Percentiles rank a stretch among this genome's conserved stretches.
phyloP scores from a whole-genome alignment of 2,888 invertebrate species.

The Ommatoiulus sabulosus region DNA sequence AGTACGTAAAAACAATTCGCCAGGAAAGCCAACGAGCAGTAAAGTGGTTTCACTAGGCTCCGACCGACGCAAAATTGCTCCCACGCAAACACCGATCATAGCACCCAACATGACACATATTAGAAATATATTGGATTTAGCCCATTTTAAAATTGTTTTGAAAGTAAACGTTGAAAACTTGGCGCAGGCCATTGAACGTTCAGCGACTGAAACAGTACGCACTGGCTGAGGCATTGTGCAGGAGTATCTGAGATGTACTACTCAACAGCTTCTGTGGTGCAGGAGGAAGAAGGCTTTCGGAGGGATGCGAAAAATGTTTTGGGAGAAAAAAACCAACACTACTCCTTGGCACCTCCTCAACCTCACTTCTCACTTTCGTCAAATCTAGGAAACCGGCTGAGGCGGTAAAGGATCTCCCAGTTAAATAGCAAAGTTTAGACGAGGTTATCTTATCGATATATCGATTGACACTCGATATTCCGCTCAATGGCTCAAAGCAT shows the following conservation, averaged over 20 bases:
- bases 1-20: slow-evolving; percentile 52
- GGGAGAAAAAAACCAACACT: slow-evolving; percentile 25
- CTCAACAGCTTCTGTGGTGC: slow-evolving; percentile 48
- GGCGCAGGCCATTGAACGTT: slow-evolving; percentile 51
- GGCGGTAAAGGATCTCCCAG: not conserved
- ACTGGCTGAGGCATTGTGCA: slow-evolving; percentile 50
- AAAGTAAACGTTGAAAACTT: slow-evolving; percentile 42
- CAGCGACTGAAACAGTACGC: slow-evolving; percentile 44
- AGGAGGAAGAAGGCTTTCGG: slow-evolving; percentile 14
- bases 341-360: slow-evolving; percentile 51
- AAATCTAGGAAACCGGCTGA: slow-evolving; percentile 38
- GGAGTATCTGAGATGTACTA: not conserved
- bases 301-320: slow-evolving; percentile 23
- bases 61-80: not conserved
- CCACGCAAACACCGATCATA: slow-evolving; percentile 25
- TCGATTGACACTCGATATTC: not conserved
- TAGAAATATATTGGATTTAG: slow-evolving; percentile 42
- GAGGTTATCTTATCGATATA: slow-evolving; percentile 43
- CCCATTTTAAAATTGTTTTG: slow-evolving; percentile 49
- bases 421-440: slow-evolving; percentile 35
- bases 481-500: not conserved
- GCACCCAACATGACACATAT: slow-evolving; percentile 44
- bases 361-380: slow-evolving; percentile 47
- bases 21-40: slow-evolving; percentile 50
- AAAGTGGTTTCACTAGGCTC: slow-evolving; percentile 47